Conservation (phyloP, 2,113 vertebrate species). For the Barnardius zonarius region DNA sequence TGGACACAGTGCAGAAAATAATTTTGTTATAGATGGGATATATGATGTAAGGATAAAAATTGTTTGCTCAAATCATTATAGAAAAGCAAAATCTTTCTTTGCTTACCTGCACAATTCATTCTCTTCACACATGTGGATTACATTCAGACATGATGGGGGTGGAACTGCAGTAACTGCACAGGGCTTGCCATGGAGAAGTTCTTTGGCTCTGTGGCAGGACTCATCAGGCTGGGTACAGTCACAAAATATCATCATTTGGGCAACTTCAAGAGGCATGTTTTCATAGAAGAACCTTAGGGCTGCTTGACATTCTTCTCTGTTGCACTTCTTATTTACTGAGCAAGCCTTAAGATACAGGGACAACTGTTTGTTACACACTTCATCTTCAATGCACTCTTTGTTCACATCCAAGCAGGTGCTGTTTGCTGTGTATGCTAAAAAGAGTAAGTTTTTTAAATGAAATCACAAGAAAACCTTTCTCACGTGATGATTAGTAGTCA, state of each 20-base stretch:
- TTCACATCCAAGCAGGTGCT: slow-evolving; percentile 81
- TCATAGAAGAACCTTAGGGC: slow-evolving; percentile 79
- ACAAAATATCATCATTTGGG: slow-evolving; percentile 86
- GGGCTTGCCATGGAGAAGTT: slow-evolving; percentile 77
- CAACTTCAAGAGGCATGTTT: slow-evolving; percentile 77
- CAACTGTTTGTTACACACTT: slow-evolving; percentile 82
- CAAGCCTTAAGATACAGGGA: slow-evolving; percentile 81
- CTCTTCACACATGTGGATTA: slow-evolving; percentile 75
- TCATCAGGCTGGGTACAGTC: slow-evolving; percentile 78
- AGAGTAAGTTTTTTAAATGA: neutral
- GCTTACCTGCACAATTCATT: slow-evolving; percentile 83
- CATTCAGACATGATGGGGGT: slow-evolving; percentile 77
- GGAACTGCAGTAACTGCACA: slow-evolving; percentile 67
- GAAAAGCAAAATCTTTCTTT: neutral
- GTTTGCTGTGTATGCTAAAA: slow-evolving; percentile 64
- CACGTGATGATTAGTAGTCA: neutral
- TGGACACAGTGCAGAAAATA: neutral
- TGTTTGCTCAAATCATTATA: neutral
- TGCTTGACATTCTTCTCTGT: slow-evolving; percentile 75
- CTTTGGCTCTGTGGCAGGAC: slow-evolving; percentile 76
- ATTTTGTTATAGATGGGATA: neutral
- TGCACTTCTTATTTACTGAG: slow-evolving; percentile 69
- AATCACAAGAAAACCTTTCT: neutral
- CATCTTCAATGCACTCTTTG: slow-evolving; percentile 77
- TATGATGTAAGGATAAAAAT: neutral